These are phyloP conservation scores for Anarhynchus alexandrinus DNA, from an alignment of 2,113 vertebrate genomes.

Conservation along the genomic window DNA sequence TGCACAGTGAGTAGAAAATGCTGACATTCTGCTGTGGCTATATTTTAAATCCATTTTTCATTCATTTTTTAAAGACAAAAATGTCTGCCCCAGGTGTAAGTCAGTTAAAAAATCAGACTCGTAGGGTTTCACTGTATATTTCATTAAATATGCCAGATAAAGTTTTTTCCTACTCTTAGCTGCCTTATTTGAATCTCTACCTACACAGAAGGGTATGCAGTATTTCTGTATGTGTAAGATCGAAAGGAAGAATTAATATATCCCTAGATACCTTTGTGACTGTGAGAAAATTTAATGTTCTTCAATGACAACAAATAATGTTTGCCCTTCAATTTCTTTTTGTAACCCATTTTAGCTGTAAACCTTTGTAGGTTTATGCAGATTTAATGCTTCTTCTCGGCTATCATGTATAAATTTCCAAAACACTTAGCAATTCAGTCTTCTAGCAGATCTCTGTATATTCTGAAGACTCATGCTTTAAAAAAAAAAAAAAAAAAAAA, in stretches of 20 bases:
- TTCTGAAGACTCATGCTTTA: conserved; percentile 1
- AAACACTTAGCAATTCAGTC: conserved; percentile 1
- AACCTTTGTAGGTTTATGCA: conserved; percentile 23
- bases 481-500: background rate
- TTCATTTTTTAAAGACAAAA: background rate
- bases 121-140: background rate
- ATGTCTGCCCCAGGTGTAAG: background rate
- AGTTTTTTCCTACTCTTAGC: background rate
- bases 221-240: background rate
- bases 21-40: background rate
- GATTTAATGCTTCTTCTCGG: conserved; percentile 25
- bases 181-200: background rate
- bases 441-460: background rate
- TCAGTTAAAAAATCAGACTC: background rate
- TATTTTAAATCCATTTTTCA: background rate
- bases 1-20: background rate
- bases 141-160: background rate
- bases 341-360: background rate
- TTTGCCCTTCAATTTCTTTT: conserved; percentile 21
- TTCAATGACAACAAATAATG: conserved; percentile 14
- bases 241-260: conserved; percentile 16
- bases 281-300: background rate
- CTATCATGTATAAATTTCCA: conserved; percentile 18
- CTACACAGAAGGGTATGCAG: background rate
- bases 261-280: background rate